Evolutionary conservation across 2,888 invertebrate species (phyloP).

Genomic region (Salpingus planirostris): DNA sequence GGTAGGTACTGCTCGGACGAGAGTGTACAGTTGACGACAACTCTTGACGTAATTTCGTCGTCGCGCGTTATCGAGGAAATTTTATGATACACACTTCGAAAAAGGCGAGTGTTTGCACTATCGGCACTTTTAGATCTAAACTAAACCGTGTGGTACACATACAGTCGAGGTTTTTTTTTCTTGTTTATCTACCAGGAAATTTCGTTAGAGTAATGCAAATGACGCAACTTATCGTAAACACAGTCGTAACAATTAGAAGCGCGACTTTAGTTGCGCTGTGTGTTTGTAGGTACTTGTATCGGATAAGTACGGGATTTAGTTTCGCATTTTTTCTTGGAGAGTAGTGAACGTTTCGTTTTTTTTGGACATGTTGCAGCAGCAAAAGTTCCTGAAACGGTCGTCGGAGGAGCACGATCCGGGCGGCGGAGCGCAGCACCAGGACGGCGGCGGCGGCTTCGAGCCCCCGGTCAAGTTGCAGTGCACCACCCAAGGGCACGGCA

Average conservation of each 20-base stretch:
- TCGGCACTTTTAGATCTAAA: conserved; percentile 16
- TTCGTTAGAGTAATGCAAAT: conserved; percentile 21
- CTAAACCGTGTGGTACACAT: too few relatives aligned
- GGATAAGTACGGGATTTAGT: neutral
- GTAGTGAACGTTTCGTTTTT: neutral
- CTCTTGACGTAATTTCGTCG: too few relatives aligned
- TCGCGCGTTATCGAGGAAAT: too few relatives aligned
- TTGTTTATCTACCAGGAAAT: conserved; percentile 16
- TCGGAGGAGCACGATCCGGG: conserved; percentile 55
- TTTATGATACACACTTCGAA: too few relatives aligned
- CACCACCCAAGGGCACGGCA: conserved; percentile 46
- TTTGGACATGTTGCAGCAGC: conserved; percentile 59
- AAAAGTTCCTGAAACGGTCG: conserved; percentile 71
- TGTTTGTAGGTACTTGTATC: too few relatives aligned
- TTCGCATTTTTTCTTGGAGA: too few relatives aligned
- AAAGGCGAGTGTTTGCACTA: conserved; percentile 10
- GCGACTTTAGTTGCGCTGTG: too few relatives aligned
- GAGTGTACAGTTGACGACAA: too few relatives aligned
- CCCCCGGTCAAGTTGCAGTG: conserved; percentile 69
- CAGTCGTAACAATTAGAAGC: conserved; percentile 20
- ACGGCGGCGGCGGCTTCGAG: conserved; percentile 49
- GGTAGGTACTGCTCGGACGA: too few relatives aligned
- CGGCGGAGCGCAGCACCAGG: conserved; percentile 47
- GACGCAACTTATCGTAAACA: conserved; percentile 24
- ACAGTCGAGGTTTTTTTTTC: too few relatives aligned